phyloP scores from a whole-genome alignment of 2,888 invertebrate species.

The Polymixis lichenea region DNA sequence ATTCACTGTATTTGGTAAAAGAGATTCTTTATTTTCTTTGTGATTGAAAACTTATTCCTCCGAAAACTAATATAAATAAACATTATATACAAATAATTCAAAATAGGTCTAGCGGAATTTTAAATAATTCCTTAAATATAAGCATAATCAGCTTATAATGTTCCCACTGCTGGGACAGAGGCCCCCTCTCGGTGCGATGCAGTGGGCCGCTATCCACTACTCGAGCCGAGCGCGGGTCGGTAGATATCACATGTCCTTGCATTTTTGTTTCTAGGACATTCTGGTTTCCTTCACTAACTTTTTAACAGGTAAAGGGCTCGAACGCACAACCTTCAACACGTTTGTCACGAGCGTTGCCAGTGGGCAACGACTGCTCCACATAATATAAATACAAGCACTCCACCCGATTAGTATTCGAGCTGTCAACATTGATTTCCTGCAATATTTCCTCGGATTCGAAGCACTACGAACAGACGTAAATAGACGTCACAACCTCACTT shows the following conservation, averaged over 20 bases:
- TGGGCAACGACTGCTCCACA: background rate
- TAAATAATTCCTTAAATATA: background rate
- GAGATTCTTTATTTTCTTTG: background rate
- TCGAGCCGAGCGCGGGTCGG: background rate
- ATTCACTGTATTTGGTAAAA: background rate
- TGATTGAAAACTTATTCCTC: background rate
- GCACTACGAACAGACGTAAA: constrained; percentile 10
- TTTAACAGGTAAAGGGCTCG: background rate
- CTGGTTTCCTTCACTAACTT: background rate
- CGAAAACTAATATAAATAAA: background rate
- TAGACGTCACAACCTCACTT: constrained; percentile 18
- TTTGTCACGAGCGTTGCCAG: background rate
- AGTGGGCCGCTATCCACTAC: background rate
- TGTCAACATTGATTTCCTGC: constrained; percentile 19
- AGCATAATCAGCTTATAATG: background rate
- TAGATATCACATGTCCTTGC: background rate
- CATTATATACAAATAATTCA: too few relatives aligned
- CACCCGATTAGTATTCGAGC: constrained; percentile 14
- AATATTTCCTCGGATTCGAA: constrained; percentile 14
- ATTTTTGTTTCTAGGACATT: background rate
- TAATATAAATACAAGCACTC: background rate
- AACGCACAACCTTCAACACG: background rate
- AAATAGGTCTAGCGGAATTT: too few relatives aligned
- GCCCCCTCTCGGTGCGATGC: too few relatives aligned
- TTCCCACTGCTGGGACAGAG: background rate